Base-by-base conservation (phyloP, 1,140 invertebrate genomes). In the Pogonus chalceus region DNA sequence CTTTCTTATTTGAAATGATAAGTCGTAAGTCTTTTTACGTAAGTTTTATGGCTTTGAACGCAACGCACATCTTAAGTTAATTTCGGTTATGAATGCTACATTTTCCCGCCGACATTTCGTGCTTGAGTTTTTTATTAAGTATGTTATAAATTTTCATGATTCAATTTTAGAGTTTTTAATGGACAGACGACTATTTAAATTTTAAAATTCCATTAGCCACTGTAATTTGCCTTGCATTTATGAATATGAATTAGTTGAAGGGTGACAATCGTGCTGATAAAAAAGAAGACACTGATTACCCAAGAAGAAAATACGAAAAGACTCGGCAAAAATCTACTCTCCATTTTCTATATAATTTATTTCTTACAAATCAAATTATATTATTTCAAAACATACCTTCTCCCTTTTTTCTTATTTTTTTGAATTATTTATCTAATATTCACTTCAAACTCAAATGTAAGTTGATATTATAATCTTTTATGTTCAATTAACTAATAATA, bases 151-250 rank as follows among this genome's bases (percentile, higher is more conserved):
- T 43, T 43, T 43, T 43, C 9, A 43, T 43, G 37, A 43, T 43
- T 43, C 37, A 43, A 43, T 43, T 43, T 43, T 43, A 43, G 37
- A 43, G 37, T 43, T 43, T 43, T 43, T 43, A 43, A 43, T 43
- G 37, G 37, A 31, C 37, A 18, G 9, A n/a, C n/a, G n/a, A 18
- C 37, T 43, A 43, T 43, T 43, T 43, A 43, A 43, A 43, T 43
- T 43, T 43, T 43, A 43, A 43, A 43, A 43, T 43, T 43, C 37
- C 37, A 43, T 43, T 43, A 43, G 37, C 37, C 18, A 43, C 37
- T 18, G 37, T 43, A 43, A 43, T 43, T 43, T 43, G 9, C 18
- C 37, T 43, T 43, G 37, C 9, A 43, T 43, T 43, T 43, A 43
- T 43, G 37, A 43, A 43, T 43, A 43, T 43, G 37, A 43, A 43